Evolutionary conservation across 2,113 vertebrate genomes (phyloP).

Genomic region (Callocephalon fimbriatum): DNA sequence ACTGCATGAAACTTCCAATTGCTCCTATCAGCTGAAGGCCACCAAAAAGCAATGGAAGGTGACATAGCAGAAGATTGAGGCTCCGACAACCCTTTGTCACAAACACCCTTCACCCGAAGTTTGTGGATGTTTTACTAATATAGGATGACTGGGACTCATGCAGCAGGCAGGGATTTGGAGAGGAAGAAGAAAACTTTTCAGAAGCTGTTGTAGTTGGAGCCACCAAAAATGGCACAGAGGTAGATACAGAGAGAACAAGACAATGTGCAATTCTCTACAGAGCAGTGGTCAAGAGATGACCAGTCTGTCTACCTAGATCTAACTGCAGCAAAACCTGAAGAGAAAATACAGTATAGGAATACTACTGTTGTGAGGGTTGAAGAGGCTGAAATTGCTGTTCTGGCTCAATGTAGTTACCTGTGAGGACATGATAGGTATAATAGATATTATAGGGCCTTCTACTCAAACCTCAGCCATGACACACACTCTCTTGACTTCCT

Average conservation of each 20-base stretch:
- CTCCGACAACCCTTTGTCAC: neutral
- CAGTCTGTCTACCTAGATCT: neutral
- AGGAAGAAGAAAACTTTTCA: neutral
- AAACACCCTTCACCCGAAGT: neutral
- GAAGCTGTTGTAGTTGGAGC: neutral
- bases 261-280: neutral
- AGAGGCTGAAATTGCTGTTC: neutral
- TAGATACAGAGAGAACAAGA: neutral
- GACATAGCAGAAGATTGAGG: neutral
- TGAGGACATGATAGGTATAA: neutral
- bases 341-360: neutral
- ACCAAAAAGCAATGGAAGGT: neutral
- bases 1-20: neutral
- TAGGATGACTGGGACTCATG: neutral
- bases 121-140: neutral
- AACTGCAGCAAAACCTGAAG: neutral
- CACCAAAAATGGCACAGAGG: neutral
- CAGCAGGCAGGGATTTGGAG: neutral
- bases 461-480: neutral
- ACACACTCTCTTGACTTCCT: neutral
- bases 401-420: neutral
- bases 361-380: neutral
- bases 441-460: accelerated
- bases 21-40: neutral
- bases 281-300: neutral